phyloP scores from a whole-genome alignment of 2,797 vertebrate genomes.

The Mus minutoides region DNA sequence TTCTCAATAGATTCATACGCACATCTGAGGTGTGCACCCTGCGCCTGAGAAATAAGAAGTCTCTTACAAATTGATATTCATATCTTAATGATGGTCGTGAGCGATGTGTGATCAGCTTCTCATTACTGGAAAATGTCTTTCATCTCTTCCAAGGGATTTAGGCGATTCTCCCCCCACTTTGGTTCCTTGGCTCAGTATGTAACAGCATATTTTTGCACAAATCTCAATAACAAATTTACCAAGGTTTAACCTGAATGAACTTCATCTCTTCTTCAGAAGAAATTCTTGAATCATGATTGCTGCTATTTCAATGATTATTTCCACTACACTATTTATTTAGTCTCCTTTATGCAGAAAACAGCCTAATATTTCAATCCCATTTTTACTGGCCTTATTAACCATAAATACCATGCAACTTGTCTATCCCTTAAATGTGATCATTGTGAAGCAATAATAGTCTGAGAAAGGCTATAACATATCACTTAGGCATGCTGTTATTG shows the following conservation, averaged over 20 bases:
- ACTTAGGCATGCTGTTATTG: background rate
- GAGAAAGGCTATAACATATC: background rate
- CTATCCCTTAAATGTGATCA: background rate
- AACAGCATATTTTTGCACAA: conserved; percentile 35
- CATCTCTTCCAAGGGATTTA: conserved; percentile 43
- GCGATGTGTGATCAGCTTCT: background rate
- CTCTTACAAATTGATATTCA: conserved; percentile 54
- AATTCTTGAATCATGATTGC: background rate
- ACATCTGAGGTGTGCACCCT: background rate
- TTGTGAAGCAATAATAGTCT: background rate
- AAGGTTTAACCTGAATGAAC: background rate
- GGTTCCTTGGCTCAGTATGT: conserved; percentile 1
- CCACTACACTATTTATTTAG: background rate
- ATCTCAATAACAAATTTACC: conserved; percentile 25
- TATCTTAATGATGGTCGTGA: conserved; percentile 34
- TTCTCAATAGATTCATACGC: background rate
- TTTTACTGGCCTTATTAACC: background rate
- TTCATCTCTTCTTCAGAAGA: background rate
- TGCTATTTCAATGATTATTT: background rate
- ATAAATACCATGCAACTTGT: background rate
- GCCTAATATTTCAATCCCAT: background rate
- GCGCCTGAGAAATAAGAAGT: background rate
- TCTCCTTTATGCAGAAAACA: background rate
- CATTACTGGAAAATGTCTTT: conserved; percentile 47
- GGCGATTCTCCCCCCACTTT: conserved; percentile 9